These are phyloP conservation scores for Corydoras sp. DNA, from an alignment of 2,113 vertebrate species.

Conservation along the genomic window DNA sequence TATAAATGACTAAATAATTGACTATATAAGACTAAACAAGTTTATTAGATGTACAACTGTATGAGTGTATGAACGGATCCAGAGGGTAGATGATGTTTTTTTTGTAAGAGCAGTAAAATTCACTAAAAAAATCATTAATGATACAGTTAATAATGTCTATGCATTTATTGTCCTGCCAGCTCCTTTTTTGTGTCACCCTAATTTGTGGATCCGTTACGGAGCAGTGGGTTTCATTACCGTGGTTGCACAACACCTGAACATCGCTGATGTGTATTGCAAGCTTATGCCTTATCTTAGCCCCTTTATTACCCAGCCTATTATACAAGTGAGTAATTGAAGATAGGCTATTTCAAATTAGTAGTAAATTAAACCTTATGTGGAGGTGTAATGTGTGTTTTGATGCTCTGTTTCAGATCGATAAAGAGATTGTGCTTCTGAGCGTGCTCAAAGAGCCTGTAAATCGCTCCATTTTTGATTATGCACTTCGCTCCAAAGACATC, in stretches of 20 bases:
- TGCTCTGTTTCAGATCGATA: conserved; percentile 76
- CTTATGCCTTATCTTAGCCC: conserved; percentile 91
- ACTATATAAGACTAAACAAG: neutral
- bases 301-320: conserved; percentile 91
- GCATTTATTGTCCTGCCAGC: conserved; percentile 57
- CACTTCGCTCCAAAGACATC: conserved; percentile 91
- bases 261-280: conserved; percentile 96
- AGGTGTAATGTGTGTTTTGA: neutral
- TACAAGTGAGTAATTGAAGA: conserved; percentile 76
- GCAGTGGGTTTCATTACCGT: conserved; percentile 95
- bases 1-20: too few relatives aligned
- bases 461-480: conserved; percentile 95
- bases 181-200: conserved; percentile 94
- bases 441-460: conserved; percentile 93
- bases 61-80: too few relatives aligned
- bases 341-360: too few relatives aligned
- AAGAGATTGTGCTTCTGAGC: conserved; percentile 91
- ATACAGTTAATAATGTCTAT: neutral
- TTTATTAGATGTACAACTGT: neutral
- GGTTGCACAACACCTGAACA: conserved; percentile 90
- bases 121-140: too few relatives aligned
- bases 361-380: too few relatives aligned
- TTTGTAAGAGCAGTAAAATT: too few relatives aligned
- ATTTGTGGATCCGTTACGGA: conserved; percentile 94
- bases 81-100: too few relatives aligned